phyloP scores from a whole-genome alignment of 2,888 invertebrate species.

The Amorpha juglandis region DNA sequence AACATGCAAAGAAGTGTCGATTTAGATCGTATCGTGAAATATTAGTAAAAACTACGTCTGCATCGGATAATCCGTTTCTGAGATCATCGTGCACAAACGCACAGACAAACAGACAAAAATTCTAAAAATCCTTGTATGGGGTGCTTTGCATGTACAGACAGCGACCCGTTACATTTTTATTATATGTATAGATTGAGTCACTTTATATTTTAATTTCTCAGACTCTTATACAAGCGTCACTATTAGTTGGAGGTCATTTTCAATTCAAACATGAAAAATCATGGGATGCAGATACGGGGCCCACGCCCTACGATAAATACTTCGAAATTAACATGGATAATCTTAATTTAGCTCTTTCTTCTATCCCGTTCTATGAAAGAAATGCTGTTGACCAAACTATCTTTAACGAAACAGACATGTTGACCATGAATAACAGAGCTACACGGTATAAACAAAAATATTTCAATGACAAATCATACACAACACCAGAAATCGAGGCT shows the following conservation, averaged over 20 bases:
- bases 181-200: too few species aligned
- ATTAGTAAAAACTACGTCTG: too few species aligned
- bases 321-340: slow-evolving; percentile 74
- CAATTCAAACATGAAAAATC: slow-evolving; percentile 82
- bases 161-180: too few species aligned
- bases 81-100: too few species aligned
- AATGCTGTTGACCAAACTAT: slow-evolving; percentile 59
- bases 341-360: slow-evolving; percentile 63
- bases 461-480: slow-evolving; percentile 64
- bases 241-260: slow-evolving; percentile 76
- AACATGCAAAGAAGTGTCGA: too few species aligned
- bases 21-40: too few species aligned
- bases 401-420: slow-evolving; percentile 66
- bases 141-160: too few species aligned
- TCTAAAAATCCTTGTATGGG: too few species aligned
- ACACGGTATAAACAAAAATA: slow-evolving; percentile 72
- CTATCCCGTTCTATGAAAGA: slow-evolving; percentile 75
- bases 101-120: too few species aligned
- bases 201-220: slow-evolving; percentile 47
- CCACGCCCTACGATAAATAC: slow-evolving; percentile 74
- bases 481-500: slow-evolving; percentile 63
- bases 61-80: too few species aligned
- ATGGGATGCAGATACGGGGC: slow-evolving; percentile 67
- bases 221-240: slow-evolving; percentile 72
- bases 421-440: slow-evolving; percentile 70